Base-by-base conservation (phyloP, 2,797 vertebrate genomes). In the Crenichthys baileyi region DNA sequence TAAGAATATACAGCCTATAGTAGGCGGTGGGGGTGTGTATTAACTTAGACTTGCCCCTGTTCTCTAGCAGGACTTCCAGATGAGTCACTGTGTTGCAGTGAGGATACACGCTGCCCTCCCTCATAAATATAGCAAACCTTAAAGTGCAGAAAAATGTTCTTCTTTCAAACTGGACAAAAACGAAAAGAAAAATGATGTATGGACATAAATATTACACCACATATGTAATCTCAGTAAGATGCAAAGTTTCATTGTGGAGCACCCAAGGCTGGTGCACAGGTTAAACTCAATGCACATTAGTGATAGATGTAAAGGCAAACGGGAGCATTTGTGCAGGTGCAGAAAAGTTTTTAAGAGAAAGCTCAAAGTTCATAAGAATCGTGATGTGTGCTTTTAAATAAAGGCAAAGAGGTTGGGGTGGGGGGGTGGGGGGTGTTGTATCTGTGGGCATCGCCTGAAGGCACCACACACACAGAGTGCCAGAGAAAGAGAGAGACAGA, bases 131-230 rank as follows among this genome's bases (percentile, higher is more conserved):
- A 91, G 90, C 89, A 96, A 93, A 93, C 79, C 89, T 76, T 94
- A 94, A 95, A 96, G 95, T 96, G 96, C 95, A 95, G 89, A 96
- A 94, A 93, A 95, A 94, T 96, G 95, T 96, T 95, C 77, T 76
- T 72, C 73, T 89, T 91, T 89, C 55, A 87, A 92, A 95, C 90
- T 83, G 88, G 84, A 78, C 60, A 61, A 65, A 84, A 81, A 86
- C 15, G 39, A 85, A 90, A 80, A 76, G 83, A 76, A 88, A 82
- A 92, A 87, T 85, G 88, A 91, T 93, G 92, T 90, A 91, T 85
- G 84, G 73, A 85, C 83, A 95, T 96, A 83, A 96, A 96, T 96
- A 94, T 96, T 96, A 96, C 83, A 96, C 86, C 78, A 41, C 94
- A 91, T 90, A 92, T 93, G 91, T 94, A 91, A 93, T 91, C 88